These are phyloP conservation scores for Clitarchus hookeri DNA, from an alignment of 2,888 invertebrate species.

Conservation along the genomic window DNA sequence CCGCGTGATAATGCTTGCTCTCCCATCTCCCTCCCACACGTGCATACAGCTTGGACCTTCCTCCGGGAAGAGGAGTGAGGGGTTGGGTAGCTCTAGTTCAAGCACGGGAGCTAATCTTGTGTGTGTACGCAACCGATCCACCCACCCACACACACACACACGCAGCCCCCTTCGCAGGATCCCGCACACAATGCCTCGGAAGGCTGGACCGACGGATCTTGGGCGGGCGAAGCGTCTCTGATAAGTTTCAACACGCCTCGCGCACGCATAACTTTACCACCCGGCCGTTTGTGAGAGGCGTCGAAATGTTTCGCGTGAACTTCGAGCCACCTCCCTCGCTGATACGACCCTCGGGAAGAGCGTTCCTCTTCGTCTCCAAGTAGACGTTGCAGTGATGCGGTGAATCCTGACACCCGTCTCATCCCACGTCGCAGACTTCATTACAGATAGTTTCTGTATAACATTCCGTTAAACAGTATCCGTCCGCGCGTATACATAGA, in stretches of 20 bases:
- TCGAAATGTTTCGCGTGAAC: no score
- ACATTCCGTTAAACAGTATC: no score
- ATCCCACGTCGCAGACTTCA: no score
- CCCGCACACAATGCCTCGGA: background rate
- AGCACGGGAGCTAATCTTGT: constrained; percentile 4
- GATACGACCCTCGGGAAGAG: no score
- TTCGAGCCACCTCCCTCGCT: no score
- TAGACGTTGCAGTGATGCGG: no score
- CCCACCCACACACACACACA: no score
- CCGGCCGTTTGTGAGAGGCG: no score
- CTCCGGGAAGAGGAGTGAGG: background rate
- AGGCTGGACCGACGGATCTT: background rate
- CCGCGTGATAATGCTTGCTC: background rate
- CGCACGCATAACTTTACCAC: background rate
- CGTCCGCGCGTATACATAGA: no score
- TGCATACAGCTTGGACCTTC: background rate
- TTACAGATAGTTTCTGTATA: no score
- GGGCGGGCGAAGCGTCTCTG: background rate
- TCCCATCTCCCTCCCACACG: background rate
- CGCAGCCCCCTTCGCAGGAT: background rate
- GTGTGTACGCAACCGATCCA: background rate
- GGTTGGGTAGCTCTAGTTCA: background rate
- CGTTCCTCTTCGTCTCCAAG: no score
- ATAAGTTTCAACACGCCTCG: background rate
- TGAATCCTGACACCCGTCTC: no score